Evolutionary conservation across 2,888 invertebrate genomes (phyloP).

Genomic region (Ennomos erosarius): DNA sequence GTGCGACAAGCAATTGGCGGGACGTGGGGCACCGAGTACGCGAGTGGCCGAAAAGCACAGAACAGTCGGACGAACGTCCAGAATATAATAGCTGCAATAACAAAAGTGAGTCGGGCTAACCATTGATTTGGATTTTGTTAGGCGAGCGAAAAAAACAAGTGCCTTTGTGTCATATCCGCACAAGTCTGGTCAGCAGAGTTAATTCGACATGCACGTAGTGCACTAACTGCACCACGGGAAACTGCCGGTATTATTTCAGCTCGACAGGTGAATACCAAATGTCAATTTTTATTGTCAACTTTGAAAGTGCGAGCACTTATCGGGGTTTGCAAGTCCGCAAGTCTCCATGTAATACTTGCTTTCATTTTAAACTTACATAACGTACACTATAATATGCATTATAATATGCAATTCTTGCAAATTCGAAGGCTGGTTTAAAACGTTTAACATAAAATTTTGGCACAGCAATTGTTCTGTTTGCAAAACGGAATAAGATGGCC

Average conservation of each 20-base stretch:
- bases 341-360: conserved; percentile 18
- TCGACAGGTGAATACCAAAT: conserved; percentile 76
- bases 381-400: no score
- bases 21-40: conserved; percentile 42
- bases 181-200: conserved; percentile 71
- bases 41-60: conserved; percentile 62
- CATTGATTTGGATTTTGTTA: conserved; percentile 82
- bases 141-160: conserved; percentile 69
- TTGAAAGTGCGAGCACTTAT: conserved; percentile 47
- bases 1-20: conserved; percentile 53
- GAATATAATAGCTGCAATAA: conserved; percentile 77
- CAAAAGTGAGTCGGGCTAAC: conserved; percentile 80
- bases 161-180: conserved; percentile 73
- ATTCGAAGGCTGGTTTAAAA: background rate
- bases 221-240: conserved; percentile 51
- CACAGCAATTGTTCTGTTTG: background rate
- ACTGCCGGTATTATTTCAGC: conserved; percentile 68
- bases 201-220: conserved; percentile 54
- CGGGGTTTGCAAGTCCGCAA: conserved; percentile 44
- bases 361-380: no score
- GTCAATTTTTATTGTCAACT: conserved; percentile 62
- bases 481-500: background rate
- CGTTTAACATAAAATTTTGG: conserved; percentile 1
- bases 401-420: no score
- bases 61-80: conserved; percentile 58